Evolutionary conservation across 2,888 invertebrate genomes (phyloP).

Genomic region (Lamproptera curius): DNA sequence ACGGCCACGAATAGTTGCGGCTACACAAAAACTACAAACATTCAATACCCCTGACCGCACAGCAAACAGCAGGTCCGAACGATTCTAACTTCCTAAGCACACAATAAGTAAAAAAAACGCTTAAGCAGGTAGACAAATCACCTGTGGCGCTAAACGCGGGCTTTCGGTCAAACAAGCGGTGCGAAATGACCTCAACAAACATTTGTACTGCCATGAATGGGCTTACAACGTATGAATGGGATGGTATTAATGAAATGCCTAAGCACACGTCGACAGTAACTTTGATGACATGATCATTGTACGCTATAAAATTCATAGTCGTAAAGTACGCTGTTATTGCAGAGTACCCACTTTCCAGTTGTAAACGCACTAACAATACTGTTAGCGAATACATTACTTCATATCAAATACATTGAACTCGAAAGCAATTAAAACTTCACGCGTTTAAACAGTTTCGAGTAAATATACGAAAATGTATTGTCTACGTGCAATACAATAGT

Average conservation of each 20-base stretch:
- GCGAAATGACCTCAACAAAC: slow-evolving; percentile 61
- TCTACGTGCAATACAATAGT: no score
- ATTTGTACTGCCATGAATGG: slow-evolving; percentile 50
- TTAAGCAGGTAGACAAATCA: slow-evolving; percentile 53
- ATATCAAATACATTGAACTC: no score
- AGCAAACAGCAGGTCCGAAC: slow-evolving; percentile 31
- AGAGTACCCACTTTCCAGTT: no score
- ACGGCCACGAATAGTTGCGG: slow-evolving; percentile 17
- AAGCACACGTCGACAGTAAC: slow-evolving; percentile 9
- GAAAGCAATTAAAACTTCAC: no score
- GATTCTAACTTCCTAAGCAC: slow-evolving; percentile 47
- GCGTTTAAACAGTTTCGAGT: no score
- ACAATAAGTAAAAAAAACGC: slow-evolving; percentile 44
- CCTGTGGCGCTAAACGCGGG: slow-evolving; percentile 64
- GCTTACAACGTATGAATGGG: slow-evolving; percentile 55
- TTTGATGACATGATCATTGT: no score
- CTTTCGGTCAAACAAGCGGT: slow-evolving; percentile 56
- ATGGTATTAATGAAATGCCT: slow-evolving; percentile 23
- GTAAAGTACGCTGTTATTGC: no score
- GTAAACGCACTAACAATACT: no score
- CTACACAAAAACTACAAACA: slow-evolving; percentile 35
- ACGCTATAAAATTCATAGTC: no score
- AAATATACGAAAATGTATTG: no score
- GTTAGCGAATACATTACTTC: no score
- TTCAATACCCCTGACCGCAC: slow-evolving; percentile 34